phyloP scores from a whole-genome alignment of 2,888 invertebrate species.

The Patella pellucida region DNA sequence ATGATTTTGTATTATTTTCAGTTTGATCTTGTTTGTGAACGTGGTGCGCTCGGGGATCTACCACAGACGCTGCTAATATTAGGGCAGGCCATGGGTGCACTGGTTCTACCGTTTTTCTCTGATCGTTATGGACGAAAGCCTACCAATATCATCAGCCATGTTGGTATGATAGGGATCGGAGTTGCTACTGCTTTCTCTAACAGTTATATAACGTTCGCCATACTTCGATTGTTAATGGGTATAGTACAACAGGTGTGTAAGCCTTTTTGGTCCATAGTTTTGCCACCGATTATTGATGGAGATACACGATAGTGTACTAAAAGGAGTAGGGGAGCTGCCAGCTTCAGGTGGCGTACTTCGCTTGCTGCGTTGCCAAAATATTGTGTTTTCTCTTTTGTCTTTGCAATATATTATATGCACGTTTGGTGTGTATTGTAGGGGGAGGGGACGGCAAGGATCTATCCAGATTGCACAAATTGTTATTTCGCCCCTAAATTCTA shows the following conservation, averaged over 20 bases:
- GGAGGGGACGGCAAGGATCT: too few relatives aligned
- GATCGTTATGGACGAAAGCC: conserved; percentile 17
- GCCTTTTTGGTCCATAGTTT: neutral
- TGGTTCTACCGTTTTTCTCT: conserved; percentile 15
- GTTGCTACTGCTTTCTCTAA: conserved; percentile 16
- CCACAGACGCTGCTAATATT: conserved; percentile 16
- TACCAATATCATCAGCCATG: conserved; percentile 1
- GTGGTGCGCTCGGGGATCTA: conserved; percentile 4
- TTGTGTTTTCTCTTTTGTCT: too few relatives aligned
- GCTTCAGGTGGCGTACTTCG: too few relatives aligned
- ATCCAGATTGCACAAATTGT: too few relatives aligned
- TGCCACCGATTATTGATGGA: too few relatives aligned
- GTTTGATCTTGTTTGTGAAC: conserved; percentile 19
- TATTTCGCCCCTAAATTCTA: too few relatives aligned
- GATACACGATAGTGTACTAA: too few relatives aligned
- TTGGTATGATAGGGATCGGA: neutral
- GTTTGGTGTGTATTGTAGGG: too few relatives aligned
- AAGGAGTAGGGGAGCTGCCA: too few relatives aligned
- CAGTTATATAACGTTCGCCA: conserved; percentile 8
- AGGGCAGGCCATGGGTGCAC: conserved; percentile 16
- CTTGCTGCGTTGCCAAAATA: too few relatives aligned
- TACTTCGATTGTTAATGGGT: conserved; percentile 14
- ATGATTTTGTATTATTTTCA: neutral
- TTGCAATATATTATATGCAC: too few relatives aligned
- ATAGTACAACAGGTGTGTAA: conserved; percentile 15